Evolutionary conservation across 92 coral and sea anemone species (phyloP).

Genomic region (Palythoa grandiflora): DNA sequence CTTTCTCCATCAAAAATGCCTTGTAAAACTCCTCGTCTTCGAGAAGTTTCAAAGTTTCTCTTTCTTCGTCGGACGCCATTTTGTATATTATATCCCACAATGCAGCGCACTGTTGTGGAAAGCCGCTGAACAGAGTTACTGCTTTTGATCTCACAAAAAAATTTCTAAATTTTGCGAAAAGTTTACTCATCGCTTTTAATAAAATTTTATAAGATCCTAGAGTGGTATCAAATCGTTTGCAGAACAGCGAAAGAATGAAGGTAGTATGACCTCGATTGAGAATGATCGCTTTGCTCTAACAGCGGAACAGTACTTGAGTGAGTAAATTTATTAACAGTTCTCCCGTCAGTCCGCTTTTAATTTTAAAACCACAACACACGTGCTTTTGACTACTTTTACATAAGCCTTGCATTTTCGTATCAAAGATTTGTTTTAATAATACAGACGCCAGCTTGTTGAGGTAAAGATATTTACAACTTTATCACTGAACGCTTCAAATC

Average conservation of each 20-base stretch:
- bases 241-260: not conserved
- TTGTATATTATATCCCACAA: constrained; percentile 67
- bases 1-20: constrained; percentile 71
- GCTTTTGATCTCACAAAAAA: not conserved
- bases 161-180: no score
- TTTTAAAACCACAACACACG: no score
- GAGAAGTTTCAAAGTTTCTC: constrained; percentile 32
- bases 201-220: not conserved
- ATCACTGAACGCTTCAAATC: no score
- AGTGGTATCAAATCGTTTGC: not conserved
- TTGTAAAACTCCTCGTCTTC: constrained; percentile 89
- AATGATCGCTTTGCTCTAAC: constrained; percentile 80
- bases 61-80: constrained; percentile 81
- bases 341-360: not conserved
- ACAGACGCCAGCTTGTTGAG: no score
- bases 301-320: constrained; percentile 95
- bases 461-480: no score
- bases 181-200: not conserved
- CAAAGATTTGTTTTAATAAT: no score
- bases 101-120: constrained; percentile 34
- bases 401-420: no score
- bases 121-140: constrained; percentile 3
- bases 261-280: constrained; percentile 59
- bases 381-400: no score
- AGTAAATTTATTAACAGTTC: not conserved